Evolutionary conservation across 2,113 vertebrate genomes (phyloP).

Genomic region (Pipa parva): DNA sequence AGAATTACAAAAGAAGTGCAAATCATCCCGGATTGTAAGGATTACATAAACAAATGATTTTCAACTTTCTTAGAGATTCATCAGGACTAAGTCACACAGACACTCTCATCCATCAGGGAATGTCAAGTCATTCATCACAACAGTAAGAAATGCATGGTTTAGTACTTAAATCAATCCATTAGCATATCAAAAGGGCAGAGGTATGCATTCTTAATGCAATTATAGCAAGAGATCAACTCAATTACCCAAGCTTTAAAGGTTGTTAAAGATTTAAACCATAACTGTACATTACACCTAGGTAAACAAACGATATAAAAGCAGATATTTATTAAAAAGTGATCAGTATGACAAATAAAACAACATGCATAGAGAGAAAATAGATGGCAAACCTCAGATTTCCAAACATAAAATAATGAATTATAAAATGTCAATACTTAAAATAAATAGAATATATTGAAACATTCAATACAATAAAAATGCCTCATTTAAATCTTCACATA

Average conservation of each 20-base stretch:
- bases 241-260: constrained; percentile 14
- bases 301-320: constrained; percentile 18
- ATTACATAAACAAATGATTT: constrained; percentile 10
- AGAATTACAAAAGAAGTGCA: constrained; percentile 11
- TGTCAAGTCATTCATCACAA: constrained; percentile 40
- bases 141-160: constrained; percentile 28
- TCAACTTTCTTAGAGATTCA: constrained; percentile 21
- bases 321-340: background rate
- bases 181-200: constrained; percentile 32
- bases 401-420: no score
- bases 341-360: background rate
- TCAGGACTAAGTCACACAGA: constrained; percentile 13
- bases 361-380: no score
- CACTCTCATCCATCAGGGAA: constrained; percentile 33
- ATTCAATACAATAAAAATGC: no score
- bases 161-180: constrained; percentile 23
- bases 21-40: background rate
- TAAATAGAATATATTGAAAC: no score
- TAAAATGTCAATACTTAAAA: no score
- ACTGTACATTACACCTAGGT: no score
- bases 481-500: no score
- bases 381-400: no score
- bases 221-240: constrained; percentile 4
- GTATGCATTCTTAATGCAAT: constrained; percentile 40
- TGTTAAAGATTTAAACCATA: no score